Conservation (phyloP, 1,140 invertebrate genomes). For the Nymphalis io region DNA sequence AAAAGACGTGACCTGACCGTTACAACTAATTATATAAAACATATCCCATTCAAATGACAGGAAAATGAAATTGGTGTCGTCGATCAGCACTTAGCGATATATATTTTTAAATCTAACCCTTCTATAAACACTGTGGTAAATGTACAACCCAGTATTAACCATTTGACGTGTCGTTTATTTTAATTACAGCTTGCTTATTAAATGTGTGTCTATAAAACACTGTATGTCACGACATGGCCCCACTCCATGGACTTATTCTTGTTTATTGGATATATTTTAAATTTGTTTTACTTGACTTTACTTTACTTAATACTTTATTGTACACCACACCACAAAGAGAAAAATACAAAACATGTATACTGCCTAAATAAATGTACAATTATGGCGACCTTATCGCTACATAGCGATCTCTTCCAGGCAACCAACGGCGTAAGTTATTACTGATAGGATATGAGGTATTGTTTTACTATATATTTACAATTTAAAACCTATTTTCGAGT, state of each 20-base stretch:
- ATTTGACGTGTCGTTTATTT: conserved; percentile 71
- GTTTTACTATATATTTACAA: too few relatives aligned
- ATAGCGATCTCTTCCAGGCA: too few relatives aligned
- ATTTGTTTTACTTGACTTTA: not conserved
- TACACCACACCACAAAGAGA: too few relatives aligned
- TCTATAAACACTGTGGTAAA: conserved; percentile 32
- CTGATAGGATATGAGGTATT: too few relatives aligned
- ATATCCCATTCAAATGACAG: not conserved
- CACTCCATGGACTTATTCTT: conserved; percentile 60
- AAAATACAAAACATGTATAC: too few relatives aligned
- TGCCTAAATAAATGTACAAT: too few relatives aligned
- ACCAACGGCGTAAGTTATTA: too few relatives aligned
- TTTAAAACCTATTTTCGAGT: too few relatives aligned
- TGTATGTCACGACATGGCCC: conserved; percentile 58
- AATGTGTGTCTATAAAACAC: conserved; percentile 57
- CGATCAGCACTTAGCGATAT: not conserved
- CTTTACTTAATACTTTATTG: too few relatives aligned
- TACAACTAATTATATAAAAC: not conserved
- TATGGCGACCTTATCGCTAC: too few relatives aligned
- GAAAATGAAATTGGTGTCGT: not conserved
- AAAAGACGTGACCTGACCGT: too few relatives aligned
- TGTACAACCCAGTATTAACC: conserved; percentile 64
- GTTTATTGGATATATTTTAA: not conserved
- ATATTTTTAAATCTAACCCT: conserved; percentile 12
- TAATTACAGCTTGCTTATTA: conserved; percentile 72